Conservation (phyloP, 2,888 invertebrate species). For the Melinaea menophilus region DNA sequence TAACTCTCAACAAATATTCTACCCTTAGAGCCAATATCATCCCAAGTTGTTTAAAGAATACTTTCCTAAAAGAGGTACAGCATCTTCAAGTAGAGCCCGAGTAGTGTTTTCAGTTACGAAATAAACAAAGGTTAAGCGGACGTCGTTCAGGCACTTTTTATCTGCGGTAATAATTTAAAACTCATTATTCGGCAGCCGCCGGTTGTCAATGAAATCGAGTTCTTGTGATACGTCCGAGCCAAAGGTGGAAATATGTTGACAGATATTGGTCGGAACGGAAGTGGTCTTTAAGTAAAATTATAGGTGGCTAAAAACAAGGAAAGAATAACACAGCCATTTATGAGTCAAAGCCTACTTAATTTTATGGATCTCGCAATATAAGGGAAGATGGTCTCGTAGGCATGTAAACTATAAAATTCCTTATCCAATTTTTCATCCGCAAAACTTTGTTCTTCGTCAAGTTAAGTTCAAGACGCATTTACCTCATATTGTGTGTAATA, state of each 20-base stretch:
- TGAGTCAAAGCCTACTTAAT: slow-evolving; percentile 53
- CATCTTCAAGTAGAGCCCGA: slow-evolving; percentile 40
- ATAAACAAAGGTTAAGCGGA: slow-evolving; percentile 66
- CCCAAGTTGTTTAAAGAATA: slow-evolving; percentile 11
- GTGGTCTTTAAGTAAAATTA: slow-evolving; percentile 73
- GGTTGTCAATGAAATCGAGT: slow-evolving; percentile 75
- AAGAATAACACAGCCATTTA: slow-evolving; percentile 62
- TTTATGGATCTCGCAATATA: slow-evolving; percentile 39
- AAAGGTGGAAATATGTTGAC: slow-evolving; percentile 75
- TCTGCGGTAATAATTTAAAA: slow-evolving; percentile 75
- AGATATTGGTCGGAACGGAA: slow-evolving; percentile 75
- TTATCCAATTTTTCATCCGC: not conserved
- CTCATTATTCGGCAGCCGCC: slow-evolving; percentile 71
- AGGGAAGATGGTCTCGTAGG: slow-evolving; percentile 30
- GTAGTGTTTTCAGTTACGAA: slow-evolving; percentile 54
- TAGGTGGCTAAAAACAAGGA: slow-evolving; percentile 69
- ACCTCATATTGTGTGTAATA: no score
- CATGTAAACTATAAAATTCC: slow-evolving; percentile 12
- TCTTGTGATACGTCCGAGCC: slow-evolving; percentile 72
- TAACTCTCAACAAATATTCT: slow-evolving; percentile 17
- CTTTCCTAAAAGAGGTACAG: slow-evolving; percentile 23
- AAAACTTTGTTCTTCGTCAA: not conserved
- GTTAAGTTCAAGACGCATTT: no score
- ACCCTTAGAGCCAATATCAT: slow-evolving; percentile 17
- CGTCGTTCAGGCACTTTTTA: slow-evolving; percentile 66